phyloP scores from a whole-genome alignment of 2,797 vertebrate species.

The Malacoctenus gilli region DNA sequence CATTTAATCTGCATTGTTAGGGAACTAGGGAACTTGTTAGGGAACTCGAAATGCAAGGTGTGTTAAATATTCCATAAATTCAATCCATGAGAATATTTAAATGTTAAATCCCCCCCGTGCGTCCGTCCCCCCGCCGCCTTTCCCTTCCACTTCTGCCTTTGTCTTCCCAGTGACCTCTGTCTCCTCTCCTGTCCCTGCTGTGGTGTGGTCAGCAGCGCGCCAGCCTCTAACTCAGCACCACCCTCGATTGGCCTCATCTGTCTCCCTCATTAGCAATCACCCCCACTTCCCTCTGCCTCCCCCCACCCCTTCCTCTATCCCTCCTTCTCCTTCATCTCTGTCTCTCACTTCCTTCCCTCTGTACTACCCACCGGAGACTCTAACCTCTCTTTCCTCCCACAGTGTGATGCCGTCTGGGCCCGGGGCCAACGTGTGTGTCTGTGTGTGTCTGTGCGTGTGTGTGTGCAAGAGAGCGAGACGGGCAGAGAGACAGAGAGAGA shows the following conservation, averaged over 20 bases:
- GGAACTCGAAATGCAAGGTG: too few species aligned
- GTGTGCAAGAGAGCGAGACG: constrained; percentile 12
- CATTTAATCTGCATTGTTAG: too few species aligned
- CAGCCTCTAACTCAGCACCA: constrained; percentile 61
- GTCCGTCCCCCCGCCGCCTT: constrained; percentile 21
- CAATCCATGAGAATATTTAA: too few species aligned
- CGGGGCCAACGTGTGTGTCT: constrained; percentile 41
- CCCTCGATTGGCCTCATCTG: constrained; percentile 61
- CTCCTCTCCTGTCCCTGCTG: constrained; percentile 36
- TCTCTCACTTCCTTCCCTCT: constrained; percentile 41
- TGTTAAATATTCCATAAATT: too few species aligned
- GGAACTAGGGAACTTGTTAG: too few species aligned
- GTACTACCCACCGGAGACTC: constrained; percentile 46
- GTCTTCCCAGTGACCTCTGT: constrained; percentile 55
- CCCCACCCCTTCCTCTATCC: neutral
- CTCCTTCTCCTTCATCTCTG: constrained; percentile 40
- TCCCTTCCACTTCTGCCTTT: constrained; percentile 28
- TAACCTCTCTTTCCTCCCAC: constrained; percentile 59
- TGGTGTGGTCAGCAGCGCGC: constrained; percentile 61
- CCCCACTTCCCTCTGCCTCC: constrained; percentile 15
- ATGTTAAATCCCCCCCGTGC: neutral
- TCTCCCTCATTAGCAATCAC: constrained; percentile 69
- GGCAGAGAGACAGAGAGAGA: neutral
- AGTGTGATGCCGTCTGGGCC: constrained; percentile 61
- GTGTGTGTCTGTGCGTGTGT: neutral